These are phyloP conservation scores for Agrilus biguttatus DNA, from an alignment of 2,888 invertebrate genomes.

Conservation along the genomic window DNA sequence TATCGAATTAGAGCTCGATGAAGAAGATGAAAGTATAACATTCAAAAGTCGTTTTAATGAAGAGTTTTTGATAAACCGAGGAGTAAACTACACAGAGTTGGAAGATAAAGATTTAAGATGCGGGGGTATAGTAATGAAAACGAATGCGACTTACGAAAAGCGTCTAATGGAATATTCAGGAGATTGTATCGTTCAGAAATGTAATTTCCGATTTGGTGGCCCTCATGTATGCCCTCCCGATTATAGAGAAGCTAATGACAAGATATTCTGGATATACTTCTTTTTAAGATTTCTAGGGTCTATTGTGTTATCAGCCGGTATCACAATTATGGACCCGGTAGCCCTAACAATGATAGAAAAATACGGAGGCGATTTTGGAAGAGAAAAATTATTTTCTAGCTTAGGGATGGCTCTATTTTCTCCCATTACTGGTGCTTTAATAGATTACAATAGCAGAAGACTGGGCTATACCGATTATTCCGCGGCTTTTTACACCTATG, in stretches of 20 bases:
- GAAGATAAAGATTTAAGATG: slow-evolving; percentile 62
- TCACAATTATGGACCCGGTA: slow-evolving; percentile 80
- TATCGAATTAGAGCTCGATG: slow-evolving; percentile 58
- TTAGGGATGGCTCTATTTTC: slow-evolving; percentile 74
- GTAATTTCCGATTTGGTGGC: slow-evolving; percentile 58
- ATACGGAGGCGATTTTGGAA: slow-evolving; percentile 68
- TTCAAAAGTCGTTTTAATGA: slow-evolving; percentile 57
- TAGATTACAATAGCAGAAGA: slow-evolving; percentile 53
- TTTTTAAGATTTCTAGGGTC: slow-evolving; percentile 64
- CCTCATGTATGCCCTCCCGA: slow-evolving; percentile 68
- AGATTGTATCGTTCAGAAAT: slow-evolving; percentile 64
- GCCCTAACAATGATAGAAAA: slow-evolving; percentile 75
- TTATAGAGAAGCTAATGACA: slow-evolving; percentile 62
- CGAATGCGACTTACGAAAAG: slow-evolving; percentile 48
- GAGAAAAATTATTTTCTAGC: slow-evolving; percentile 66
- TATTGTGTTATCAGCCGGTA: slow-evolving; percentile 69
- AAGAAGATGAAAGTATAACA: slow-evolving; percentile 59
- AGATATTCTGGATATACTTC: slow-evolving; percentile 74
- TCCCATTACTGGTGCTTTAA: slow-evolving; percentile 63
- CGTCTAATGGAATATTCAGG: slow-evolving; percentile 45
- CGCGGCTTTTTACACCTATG: slow-evolving; percentile 76
- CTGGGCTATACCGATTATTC: slow-evolving; percentile 70
- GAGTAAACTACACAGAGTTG: slow-evolving; percentile 58
- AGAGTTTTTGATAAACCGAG: slow-evolving; percentile 45
- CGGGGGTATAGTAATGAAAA: slow-evolving; percentile 53